Evolutionary conservation across 2,113 vertebrate genomes (phyloP).

Genomic region (Corydoras maculifer): DNA sequence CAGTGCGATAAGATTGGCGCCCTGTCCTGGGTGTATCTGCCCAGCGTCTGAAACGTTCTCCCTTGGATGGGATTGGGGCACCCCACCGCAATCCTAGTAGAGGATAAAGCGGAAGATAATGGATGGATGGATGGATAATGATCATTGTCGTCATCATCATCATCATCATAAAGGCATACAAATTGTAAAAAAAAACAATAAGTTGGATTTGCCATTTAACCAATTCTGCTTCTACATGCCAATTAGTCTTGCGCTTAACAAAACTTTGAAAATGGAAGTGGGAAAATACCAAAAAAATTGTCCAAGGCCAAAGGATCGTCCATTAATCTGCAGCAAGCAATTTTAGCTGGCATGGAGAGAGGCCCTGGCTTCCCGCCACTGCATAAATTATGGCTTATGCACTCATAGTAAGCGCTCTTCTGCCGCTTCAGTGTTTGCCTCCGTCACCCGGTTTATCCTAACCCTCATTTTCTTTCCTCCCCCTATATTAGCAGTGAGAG

Average conservation of each 20-base stretch:
- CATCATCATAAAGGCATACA: no score
- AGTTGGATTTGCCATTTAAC: constrained; percentile 14
- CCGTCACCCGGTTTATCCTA: constrained; percentile 86
- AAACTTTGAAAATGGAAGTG: constrained; percentile 77
- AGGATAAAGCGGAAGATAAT: no score
- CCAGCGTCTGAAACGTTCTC: no score
- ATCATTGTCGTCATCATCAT: no score
- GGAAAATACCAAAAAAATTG: constrained; percentile 91
- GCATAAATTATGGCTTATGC: constrained; percentile 97
- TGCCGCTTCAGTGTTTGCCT: constrained; percentile 50
- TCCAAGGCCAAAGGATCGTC: constrained; percentile 81
- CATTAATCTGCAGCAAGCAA: constrained; percentile 90
- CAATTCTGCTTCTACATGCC: constrained; percentile 12
- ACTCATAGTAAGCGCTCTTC: constrained; percentile 70
- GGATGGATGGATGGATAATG: no score
- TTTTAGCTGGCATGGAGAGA: constrained; percentile 94
- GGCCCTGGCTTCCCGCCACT: constrained; percentile 97
- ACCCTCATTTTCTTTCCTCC: constrained; percentile 44
- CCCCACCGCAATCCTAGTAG: no score
- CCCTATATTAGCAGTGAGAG: no score
- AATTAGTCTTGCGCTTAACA: constrained; percentile 45
- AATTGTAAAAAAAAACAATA: constrained; percentile 45
- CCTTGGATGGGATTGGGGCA: no score
- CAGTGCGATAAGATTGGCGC: no score
- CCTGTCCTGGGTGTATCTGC: no score